Conservation (phyloP, 2,888 invertebrate genomes). For the Rhopalosiphum nymphaeae region DNA sequence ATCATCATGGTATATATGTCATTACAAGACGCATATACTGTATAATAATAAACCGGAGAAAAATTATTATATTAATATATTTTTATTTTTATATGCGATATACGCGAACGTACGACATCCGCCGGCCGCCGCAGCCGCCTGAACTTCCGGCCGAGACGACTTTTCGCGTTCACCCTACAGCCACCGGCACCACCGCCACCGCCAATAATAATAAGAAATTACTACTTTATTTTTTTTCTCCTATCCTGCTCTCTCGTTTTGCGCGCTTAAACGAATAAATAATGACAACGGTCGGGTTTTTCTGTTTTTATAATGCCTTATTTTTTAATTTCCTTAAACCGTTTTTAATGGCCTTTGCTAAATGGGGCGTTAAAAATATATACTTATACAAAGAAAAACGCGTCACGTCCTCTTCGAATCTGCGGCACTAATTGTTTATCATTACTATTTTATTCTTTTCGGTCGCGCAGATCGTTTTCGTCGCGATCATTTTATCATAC, state of each 20-base stretch:
- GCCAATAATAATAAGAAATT: neutral
- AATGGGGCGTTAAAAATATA: constrained; percentile 56
- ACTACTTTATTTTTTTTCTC: neutral
- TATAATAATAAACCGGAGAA: neutral
- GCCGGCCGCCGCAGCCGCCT: neutral
- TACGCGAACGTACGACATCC: neutral
- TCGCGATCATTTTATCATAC: neutral
- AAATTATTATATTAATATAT: neutral
- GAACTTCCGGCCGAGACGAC: constrained; percentile 22
- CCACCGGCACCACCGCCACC: neutral
- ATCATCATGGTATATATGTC: neutral
- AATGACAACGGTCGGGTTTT: constrained; percentile 17
- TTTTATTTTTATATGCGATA: neutral
- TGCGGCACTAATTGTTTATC: constrained; percentile 48
- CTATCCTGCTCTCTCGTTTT: neutral
- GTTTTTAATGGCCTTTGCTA: constrained; percentile 60
- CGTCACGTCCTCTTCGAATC: neutral
- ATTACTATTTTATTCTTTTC: neutral
- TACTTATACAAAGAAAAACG: neutral
- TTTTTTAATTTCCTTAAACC: constrained; percentile 61
- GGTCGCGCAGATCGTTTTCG: neutral
- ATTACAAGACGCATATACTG: neutral
- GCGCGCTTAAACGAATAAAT: constrained; percentile 51
- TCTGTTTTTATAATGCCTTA: constrained; percentile 47
- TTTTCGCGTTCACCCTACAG: neutral